A percentile compares a stretch with the other conserved stretches of the same genome.
These are phyloP conservation scores for Leptarthrus brevirostris DNA, from an alignment of 2,888 invertebrate genomes.

Conservation along the genomic window DNA sequence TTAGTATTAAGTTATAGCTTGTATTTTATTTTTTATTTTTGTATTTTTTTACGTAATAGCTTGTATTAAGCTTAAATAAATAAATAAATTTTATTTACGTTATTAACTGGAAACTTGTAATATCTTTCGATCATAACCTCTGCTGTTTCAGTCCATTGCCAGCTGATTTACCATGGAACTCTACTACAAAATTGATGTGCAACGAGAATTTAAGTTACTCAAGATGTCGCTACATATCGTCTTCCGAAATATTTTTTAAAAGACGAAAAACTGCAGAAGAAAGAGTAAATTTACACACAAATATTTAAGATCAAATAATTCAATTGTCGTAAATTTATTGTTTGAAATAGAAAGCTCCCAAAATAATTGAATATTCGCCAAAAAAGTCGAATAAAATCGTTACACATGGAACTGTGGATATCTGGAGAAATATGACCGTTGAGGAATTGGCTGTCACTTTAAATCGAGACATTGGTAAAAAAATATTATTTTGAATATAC, in stretches of 20 bases:
- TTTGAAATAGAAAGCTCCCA: constrained; percentile 67
- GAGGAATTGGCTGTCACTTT: constrained; percentile 76
- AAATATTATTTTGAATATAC: neutral
- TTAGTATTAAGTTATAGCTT: too few relatives aligned
- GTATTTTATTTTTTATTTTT: too few relatives aligned
- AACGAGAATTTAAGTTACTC: neutral
- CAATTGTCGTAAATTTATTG: too few relatives aligned
- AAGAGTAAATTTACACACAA: constrained; percentile 67
- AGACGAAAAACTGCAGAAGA: constrained; percentile 74
- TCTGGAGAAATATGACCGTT: constrained; percentile 87
- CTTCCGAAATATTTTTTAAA: constrained; percentile 67
- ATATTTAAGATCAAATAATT: neutral
- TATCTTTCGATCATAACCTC: constrained; percentile 1
- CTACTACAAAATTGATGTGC: constrained; percentile 8
- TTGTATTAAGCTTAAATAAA: too few relatives aligned
- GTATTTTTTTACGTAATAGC: too few relatives aligned
- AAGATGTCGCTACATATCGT: constrained; percentile 59
- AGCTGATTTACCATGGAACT: constrained; percentile 43
- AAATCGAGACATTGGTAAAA: constrained; percentile 72
- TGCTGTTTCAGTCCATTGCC: constrained; percentile 34
- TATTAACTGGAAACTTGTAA: too few relatives aligned
- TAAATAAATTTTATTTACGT: too few relatives aligned
- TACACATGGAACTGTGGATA: constrained; percentile 69
- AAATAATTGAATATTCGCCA: constrained; percentile 71
- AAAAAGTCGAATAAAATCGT: constrained; percentile 60